Conservation (phyloP, 1,140 invertebrate genomes). For the Ceratitis capitata region DNA sequence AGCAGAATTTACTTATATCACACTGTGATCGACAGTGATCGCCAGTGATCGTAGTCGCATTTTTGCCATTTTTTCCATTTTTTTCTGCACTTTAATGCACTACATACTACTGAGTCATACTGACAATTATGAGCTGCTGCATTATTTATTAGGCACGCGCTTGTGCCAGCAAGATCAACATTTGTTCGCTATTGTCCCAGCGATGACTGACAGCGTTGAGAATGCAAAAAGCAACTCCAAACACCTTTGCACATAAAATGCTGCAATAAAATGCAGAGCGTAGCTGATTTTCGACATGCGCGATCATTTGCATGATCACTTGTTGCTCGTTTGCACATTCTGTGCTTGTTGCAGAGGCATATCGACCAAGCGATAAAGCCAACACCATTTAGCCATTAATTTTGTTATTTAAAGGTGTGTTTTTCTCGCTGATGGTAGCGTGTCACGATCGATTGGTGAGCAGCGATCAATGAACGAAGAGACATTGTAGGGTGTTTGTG, state of each 20-base stretch:
- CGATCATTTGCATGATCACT: slow-evolving; percentile 18
- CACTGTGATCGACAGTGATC: not conserved
- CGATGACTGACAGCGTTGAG: not conserved
- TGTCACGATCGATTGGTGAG: not conserved
- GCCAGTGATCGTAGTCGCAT: no score
- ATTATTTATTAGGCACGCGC: slow-evolving; percentile 27
- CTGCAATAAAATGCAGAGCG: not conserved
- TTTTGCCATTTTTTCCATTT: not conserved
- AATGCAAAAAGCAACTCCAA: not conserved
- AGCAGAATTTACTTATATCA: no score
- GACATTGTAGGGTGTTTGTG: not conserved
- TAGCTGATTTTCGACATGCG: not conserved
- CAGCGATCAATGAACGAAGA: not conserved
- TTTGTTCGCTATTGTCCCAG: not conserved
- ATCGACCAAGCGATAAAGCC: slow-evolving; percentile 1
- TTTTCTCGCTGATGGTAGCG: not conserved
- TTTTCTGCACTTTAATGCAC: not conserved
- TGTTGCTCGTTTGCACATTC: not conserved
- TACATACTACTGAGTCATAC: slow-evolving; percentile 16
- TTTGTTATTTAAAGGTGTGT: slow-evolving; percentile 26
- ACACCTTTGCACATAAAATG: not conserved
- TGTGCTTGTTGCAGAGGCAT: not conserved
- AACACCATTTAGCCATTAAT: slow-evolving; percentile 30
- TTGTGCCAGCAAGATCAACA: not conserved
- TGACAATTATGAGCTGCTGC: slow-evolving; percentile 26